These are phyloP conservation scores for Chrysotoxum bicinctum DNA, from an alignment of 2,888 invertebrate genomes.

Conservation along the genomic window DNA sequence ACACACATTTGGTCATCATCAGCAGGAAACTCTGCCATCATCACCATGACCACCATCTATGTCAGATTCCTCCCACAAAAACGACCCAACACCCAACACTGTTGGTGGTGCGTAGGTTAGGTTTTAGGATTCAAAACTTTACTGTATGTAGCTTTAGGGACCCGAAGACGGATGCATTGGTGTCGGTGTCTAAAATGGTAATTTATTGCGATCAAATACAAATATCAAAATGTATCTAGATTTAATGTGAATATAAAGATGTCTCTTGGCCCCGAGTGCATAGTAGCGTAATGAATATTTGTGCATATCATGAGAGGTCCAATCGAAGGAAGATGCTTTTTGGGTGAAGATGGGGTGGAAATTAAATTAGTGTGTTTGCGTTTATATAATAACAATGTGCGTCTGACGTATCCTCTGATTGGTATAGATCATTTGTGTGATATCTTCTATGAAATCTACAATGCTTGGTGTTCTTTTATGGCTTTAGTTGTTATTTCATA, in stretches of 20 bases:
- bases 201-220: constrained; percentile 73
- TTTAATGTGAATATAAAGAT: constrained; percentile 72
- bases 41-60: not conserved
- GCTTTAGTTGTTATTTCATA: constrained; percentile 15
- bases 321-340: constrained; percentile 6
- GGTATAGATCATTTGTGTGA: constrained; percentile 21
- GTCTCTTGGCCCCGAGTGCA: constrained; percentile 63
- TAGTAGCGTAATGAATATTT: constrained; percentile 69
- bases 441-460: constrained; percentile 43
- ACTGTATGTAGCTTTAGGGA: not conserved
- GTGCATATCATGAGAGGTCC: constrained; percentile 6
- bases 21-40: constrained; percentile 28
- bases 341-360: not conserved
- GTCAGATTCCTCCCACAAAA: not conserved
- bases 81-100: no score
- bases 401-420: constrained; percentile 5
- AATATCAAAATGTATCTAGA: constrained; percentile 71
- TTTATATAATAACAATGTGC: constrained; percentile 9
- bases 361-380: constrained; percentile 1
- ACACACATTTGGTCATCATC: constrained; percentile 59
- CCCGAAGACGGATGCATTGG: constrained; percentile 66
- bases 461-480: not conserved
- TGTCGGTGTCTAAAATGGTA: constrained; percentile 72
- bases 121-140: not conserved
- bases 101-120: not conserved